Base-by-base conservation (phyloP, 2,888 invertebrate species). In the Drymonia ruficornis region DNA sequence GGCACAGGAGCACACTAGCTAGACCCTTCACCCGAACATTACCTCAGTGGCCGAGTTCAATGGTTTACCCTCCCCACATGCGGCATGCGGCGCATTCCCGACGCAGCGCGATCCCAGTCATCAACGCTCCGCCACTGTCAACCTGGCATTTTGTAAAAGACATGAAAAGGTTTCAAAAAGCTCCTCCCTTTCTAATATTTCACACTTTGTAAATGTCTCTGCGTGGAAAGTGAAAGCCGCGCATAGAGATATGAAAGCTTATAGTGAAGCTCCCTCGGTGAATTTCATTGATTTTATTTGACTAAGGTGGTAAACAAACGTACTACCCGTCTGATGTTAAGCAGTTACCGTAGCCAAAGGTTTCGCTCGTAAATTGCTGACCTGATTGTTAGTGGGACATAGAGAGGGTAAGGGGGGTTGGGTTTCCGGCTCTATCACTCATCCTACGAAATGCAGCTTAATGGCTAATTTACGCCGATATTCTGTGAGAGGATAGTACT, bases 111-210 rank as follows among this genome's bases (percentile, higher is more conserved):
- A 74, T 75, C 74, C 71, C 77, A 82, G 75, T 79, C 81, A 80
- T 82, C 82, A 82, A 80, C 78, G 72, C 63, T 64, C 56, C 62
- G 58, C 61, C 65, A 64, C 74, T 69, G 70, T 72, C 68, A 67
- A 72, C 72, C 66, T 69, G 69, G 65, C 70, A 70, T 78, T 80
- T 70, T 75, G 69, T 67, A 67, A 76, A 70, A 70, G 73, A 76
- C 75, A 71, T 76, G 70, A 78, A 80, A 80, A 75, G 73, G 66
- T 72, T 77, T 77, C 74, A 70, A 65, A 72, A 72, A 67, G 55
- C 53, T 63, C 56, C 58, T 60, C 63, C 65, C 57, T 56, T 59
- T 56, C 52, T 53, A 63, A 76, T 70, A 67, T 72, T 72, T 70
- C 61, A 69, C 74, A 73, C 67, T 42, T 16, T 42, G 42, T 42